Conservation (phyloP, 2,113 vertebrate genomes). For the Sterrhoptilus dennistouni region DNA sequence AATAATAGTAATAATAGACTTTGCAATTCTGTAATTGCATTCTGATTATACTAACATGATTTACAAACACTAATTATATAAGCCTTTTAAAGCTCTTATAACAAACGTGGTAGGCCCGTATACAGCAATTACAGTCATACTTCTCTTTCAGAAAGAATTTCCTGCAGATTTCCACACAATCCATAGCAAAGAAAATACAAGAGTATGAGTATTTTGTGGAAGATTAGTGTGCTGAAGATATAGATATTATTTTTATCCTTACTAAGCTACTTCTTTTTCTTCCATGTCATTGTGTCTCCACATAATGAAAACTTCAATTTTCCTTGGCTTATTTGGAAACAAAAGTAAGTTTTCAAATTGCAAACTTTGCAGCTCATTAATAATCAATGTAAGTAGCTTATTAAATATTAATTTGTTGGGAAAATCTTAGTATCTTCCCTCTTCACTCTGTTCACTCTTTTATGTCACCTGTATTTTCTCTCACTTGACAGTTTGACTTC, state of each 20-base stretch:
- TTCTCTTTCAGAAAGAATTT: conserved; percentile 10
- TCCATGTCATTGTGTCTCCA: background rate
- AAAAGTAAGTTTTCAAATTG: conserved; percentile 17
- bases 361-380: conserved; percentile 4
- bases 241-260: background rate
- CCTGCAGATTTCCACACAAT: background rate
- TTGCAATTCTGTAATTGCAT: background rate
- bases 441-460: background rate
- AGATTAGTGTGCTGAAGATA: background rate
- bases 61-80: conserved; percentile 45
- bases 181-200: background rate
- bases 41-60: conserved; percentile 28
- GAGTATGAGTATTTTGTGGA: background rate
- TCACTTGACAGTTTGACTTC: background rate
- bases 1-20: background rate
- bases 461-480: background rate
- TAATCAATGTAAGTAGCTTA: background rate
- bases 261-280: conserved; percentile 40
- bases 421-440: background rate
- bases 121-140: background rate
- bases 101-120: background rate
- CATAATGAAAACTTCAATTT: background rate
- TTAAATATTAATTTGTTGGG: conserved; percentile 20
- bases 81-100: background rate
- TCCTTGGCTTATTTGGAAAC: background rate